phyloP scores from a whole-genome alignment of 2,888 invertebrate species.

The Junonia oenone region DNA sequence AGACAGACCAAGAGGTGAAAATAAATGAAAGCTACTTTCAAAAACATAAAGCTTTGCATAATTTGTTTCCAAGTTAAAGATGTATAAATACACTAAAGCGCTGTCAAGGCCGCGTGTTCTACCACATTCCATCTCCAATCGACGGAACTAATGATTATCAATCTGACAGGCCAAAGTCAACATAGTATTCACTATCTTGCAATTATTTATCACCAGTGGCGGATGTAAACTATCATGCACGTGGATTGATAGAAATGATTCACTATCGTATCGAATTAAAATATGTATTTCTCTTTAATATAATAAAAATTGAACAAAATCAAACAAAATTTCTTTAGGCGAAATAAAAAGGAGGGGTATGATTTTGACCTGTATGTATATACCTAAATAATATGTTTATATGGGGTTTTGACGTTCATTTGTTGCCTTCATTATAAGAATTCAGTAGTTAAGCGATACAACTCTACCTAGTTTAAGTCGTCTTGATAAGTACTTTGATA shows the following conservation, averaged over 20 bases:
- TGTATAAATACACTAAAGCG: neutral
- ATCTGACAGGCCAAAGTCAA: constrained; percentile 2
- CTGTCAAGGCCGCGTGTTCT: neutral
- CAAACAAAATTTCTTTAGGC: too few relatives aligned
- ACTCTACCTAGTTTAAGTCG: too few relatives aligned
- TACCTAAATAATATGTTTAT: too few relatives aligned
- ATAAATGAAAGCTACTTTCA: too few relatives aligned
- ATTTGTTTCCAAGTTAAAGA: neutral
- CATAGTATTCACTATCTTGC: constrained; percentile 1
- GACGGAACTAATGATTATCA: neutral
- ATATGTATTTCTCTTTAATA: neutral
- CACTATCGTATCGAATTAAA: neutral
- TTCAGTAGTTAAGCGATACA: too few relatives aligned
- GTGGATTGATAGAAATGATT: constrained; percentile 2
- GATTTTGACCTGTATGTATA: too few relatives aligned
- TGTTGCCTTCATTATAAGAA: too few relatives aligned
- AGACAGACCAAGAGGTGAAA: too few relatives aligned
- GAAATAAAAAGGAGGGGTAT: too few relatives aligned
- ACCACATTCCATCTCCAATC: neutral
- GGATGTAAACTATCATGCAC: neutral
- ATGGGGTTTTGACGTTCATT: too few relatives aligned
- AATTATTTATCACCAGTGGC: neutral
- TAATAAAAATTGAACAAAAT: neutral
- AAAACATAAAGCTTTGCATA: neutral
- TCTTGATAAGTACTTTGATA: too few relatives aligned